These are phyloP conservation scores for Ectropis crepuscularia DNA, from an alignment of 2,888 invertebrate genomes.

Conservation along the genomic window DNA sequence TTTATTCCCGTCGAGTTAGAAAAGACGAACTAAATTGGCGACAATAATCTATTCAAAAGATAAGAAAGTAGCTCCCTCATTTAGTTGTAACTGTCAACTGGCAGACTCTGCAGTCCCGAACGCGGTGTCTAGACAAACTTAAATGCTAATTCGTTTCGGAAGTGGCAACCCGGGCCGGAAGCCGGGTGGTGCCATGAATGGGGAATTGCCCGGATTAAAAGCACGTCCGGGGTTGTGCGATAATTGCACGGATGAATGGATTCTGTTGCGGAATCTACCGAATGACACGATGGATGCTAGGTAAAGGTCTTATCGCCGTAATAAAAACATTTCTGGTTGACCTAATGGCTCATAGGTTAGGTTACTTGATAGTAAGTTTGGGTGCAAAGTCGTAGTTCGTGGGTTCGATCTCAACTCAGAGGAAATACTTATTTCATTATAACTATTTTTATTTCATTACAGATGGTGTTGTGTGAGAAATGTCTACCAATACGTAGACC, in stretches of 20 bases:
- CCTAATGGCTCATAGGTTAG: too few species aligned
- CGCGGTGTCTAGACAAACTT: slow-evolving; percentile 17
- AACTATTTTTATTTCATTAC: too few species aligned
- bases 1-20: too few species aligned
- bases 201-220: neutral
- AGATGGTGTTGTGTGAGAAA: too few species aligned
- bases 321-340: too few species aligned
- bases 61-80: neutral
- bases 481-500: too few species aligned
- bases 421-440: too few species aligned
- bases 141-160: slow-evolving; percentile 12
- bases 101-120: neutral
- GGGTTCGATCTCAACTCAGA: too few species aligned
- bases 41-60: too few species aligned
- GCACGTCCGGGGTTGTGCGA: slow-evolving; percentile 12
- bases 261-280: slow-evolving; percentile 10
- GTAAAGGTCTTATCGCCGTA: neutral
- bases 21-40: too few species aligned
- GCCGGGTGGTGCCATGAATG: neutral
- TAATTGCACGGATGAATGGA: slow-evolving; percentile 21
- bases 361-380: too few species aligned
- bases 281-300: neutral
- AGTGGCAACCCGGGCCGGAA: slow-evolving; percentile 14
- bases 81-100: neutral
- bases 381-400: too few species aligned